A percentile compares a stretch with the other conserved stretches of the same genome.
Conservation (phyloP, 2,113 vertebrate genomes). For the Paradoxurus hermaphroditus region DNA sequence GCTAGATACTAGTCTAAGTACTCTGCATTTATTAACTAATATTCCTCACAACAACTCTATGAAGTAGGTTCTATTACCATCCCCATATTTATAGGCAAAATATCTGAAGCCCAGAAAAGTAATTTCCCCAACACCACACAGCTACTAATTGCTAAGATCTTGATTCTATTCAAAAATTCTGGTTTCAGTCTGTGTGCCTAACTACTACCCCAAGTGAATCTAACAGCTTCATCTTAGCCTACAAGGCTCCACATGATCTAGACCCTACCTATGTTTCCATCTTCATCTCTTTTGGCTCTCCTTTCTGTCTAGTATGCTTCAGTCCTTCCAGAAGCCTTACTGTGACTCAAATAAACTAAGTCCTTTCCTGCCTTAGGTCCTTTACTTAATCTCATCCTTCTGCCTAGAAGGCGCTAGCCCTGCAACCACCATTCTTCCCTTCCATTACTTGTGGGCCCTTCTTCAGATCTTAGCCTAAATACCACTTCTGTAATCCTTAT, state of each 20-base stretch:
- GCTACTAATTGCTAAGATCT: background rate
- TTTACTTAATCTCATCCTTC: background rate
- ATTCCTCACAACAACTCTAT: background rate
- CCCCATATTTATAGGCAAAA: background rate
- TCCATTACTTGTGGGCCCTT: background rate
- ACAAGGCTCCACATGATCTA: fast-evolving
- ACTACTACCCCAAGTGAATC: fast-evolving
- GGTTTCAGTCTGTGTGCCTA: background rate
- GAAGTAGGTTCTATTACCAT: background rate
- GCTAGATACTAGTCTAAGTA: background rate
- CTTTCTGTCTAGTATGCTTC: background rate
- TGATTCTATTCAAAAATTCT: background rate
- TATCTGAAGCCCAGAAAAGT: background rate
- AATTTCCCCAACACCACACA: background rate
- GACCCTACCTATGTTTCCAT: fast-evolving
- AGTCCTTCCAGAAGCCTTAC: background rate
- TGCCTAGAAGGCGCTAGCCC: fast-evolving
- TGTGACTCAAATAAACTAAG: background rate
- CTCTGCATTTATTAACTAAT: background rate
- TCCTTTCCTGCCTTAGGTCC: fast-evolving
- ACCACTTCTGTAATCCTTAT: background rate
- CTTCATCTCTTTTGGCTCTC: background rate
- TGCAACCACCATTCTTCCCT: background rate
- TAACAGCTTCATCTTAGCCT: background rate
- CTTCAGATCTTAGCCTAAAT: background rate